Percentiles rank a stretch among this genome's conserved stretches.
Conservation (phyloP, 2,113 vertebrate species). For the Leucoraja erinaceus region DNA sequence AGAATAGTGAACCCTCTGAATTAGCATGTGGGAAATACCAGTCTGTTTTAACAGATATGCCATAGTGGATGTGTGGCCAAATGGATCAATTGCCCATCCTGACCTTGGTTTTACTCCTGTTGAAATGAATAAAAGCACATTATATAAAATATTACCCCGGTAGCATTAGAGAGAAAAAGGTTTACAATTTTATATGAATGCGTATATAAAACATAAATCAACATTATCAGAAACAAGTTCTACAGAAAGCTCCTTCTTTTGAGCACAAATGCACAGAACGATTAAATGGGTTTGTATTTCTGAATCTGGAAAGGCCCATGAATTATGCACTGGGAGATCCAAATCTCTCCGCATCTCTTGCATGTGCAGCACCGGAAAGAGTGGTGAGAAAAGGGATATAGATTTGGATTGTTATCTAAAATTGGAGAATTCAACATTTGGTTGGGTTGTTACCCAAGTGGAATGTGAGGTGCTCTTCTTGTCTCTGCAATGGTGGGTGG, state of each 20-base stretch:
- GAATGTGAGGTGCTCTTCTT: no score
- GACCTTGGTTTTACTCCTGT: conserved; percentile 76
- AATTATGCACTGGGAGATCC: not conserved
- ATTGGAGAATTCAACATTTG: no score
- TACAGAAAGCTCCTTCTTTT: not conserved
- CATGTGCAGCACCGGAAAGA: no score
- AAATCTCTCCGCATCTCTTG: no score
- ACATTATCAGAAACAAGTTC: not conserved
- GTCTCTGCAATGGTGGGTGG: no score
- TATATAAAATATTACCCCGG: not conserved
- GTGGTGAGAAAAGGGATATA: no score
- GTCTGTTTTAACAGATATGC: conserved; percentile 77
- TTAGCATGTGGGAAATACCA: conserved; percentile 76
- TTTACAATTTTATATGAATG: no score
- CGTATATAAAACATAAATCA: not conserved
- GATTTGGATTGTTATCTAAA: no score
- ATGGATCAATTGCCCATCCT: conserved; percentile 82
- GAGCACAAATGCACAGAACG: not conserved
- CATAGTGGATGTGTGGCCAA: conserved; percentile 85
- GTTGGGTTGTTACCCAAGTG: no score
- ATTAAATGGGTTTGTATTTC: not conserved
- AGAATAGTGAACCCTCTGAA: conserved; percentile 84
- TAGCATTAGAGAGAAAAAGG: not conserved
- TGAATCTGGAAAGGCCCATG: not conserved
- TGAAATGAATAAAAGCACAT: not conserved